Evolutionary conservation across 2,113 vertebrate genomes (phyloP).

Genomic region (Coptodon bakossiorum): DNA sequence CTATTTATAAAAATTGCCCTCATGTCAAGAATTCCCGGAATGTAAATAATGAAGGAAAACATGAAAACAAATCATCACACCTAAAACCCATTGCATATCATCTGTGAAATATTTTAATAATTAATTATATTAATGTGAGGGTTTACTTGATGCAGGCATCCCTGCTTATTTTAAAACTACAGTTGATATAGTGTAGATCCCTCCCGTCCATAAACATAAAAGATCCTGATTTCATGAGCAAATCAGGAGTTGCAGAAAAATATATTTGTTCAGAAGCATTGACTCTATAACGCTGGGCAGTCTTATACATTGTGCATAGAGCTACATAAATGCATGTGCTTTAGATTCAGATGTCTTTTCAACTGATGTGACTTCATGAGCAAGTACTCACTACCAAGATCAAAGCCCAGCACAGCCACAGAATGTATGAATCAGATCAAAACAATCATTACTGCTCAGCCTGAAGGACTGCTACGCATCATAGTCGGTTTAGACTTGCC

Average conservation of each 20-base stretch:
- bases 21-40: neutral
- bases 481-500: neutral
- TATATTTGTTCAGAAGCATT: neutral
- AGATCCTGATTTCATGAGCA: neutral
- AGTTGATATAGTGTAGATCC: neutral
- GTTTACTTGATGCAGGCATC: neutral
- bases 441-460: neutral
- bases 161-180: neutral
- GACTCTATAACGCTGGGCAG: neutral
- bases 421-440: constrained; percentile 1
- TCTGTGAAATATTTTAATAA: neutral
- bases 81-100: neutral
- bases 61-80: neutral
- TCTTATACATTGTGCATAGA: neutral
- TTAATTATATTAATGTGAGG: neutral
- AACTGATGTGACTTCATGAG: neutral
- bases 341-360: neutral
- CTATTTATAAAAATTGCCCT: neutral
- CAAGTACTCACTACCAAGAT: neutral
- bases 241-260: neutral
- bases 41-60: neutral
- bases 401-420: neutral
- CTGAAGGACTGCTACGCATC: neutral
- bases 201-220: neutral
- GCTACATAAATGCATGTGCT: neutral